A percentile compares a stretch with the other conserved stretches of the same genome.
phyloP scores from a whole-genome alignment of 2,888 invertebrate species.

The Dascillus cervinus region DNA sequence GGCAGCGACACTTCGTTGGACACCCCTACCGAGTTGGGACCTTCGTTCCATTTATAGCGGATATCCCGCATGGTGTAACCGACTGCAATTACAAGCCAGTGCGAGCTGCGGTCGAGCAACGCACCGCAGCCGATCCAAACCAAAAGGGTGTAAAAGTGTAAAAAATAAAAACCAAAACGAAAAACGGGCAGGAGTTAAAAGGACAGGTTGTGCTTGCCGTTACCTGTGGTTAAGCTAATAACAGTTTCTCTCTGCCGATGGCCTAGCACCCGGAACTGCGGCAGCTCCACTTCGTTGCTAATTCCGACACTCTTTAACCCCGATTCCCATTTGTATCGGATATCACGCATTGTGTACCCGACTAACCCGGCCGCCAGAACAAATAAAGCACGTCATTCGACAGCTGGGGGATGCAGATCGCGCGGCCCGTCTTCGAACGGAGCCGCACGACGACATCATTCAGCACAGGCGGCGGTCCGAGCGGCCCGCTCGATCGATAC shows the following conservation, averaged over 20 bases:
- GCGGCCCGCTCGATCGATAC: conserved; percentile 10
- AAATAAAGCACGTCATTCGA: conserved; percentile 43
- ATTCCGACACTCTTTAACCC: conserved; percentile 90
- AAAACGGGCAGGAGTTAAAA: conserved; percentile 11
- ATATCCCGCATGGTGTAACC: conserved; percentile 98
- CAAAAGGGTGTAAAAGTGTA: conserved; percentile 17
- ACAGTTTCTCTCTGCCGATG: conserved; percentile 91
- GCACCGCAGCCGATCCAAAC: conserved; percentile 29
- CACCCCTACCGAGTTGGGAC: conserved; percentile 90
- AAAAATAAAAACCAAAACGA: conserved; percentile 17
- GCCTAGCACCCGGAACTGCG: conserved; percentile 94
- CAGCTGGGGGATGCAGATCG: conserved; percentile 24
- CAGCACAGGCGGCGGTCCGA: conserved; percentile 18
- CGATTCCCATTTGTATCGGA: conserved; percentile 94
- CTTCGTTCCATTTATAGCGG: conserved; percentile 95
- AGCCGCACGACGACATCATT: conserved; percentile 15
- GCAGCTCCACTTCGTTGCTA: conserved; percentile 91
- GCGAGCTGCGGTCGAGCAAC: conserved; percentile 26
- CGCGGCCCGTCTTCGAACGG: conserved; percentile 11
- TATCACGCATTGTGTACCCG: conserved; percentile 97
- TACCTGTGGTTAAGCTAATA: conserved; percentile 95
- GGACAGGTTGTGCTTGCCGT: conserved; percentile 46
- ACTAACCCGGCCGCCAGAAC: conserved; percentile 54
- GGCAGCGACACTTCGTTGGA: conserved; percentile 94
- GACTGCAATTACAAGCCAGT: conserved; percentile 62